These are phyloP conservation scores for Corythoichthys haematopterus DNA, from an alignment of 2,113 vertebrate species.

Conservation along the genomic window DNA sequence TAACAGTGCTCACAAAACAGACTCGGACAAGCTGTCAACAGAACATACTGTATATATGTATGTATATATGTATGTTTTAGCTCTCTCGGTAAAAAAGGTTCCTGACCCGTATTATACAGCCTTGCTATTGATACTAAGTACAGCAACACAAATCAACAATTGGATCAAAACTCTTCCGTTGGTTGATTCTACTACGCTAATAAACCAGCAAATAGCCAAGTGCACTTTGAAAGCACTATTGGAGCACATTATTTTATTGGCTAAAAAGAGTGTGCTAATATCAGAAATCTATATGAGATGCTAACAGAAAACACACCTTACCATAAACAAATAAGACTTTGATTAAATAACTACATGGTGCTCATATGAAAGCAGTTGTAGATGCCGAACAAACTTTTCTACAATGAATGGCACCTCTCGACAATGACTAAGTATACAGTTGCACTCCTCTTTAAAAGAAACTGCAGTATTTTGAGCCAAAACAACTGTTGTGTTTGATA, in stretches of 20 bases:
- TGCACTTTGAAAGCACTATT: neutral
- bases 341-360: neutral
- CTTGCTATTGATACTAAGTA: neutral
- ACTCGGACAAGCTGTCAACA: too few species aligned
- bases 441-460: too few species aligned
- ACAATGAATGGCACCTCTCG: neutral
- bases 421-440: neutral
- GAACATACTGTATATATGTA: too few species aligned
- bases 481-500: too few species aligned
- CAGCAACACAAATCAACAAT: neutral
- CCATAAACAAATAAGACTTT: neutral
- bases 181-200: neutral
- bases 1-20: too few species aligned
- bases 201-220: neutral
- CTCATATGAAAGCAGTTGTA: neutral
- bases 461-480: too few species aligned
- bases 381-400: neutral
- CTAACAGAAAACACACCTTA: neutral
- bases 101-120: too few species aligned
- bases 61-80: too few species aligned
- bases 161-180: neutral
- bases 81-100: too few species aligned
- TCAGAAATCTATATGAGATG: neutral
- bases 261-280: neutral
- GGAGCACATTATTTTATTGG: neutral